Evolutionary conservation across 2,888 invertebrate species (phyloP), one percentile per base, ranked within the genome.

Genomic region (Cataglyphis cursor): DNA sequence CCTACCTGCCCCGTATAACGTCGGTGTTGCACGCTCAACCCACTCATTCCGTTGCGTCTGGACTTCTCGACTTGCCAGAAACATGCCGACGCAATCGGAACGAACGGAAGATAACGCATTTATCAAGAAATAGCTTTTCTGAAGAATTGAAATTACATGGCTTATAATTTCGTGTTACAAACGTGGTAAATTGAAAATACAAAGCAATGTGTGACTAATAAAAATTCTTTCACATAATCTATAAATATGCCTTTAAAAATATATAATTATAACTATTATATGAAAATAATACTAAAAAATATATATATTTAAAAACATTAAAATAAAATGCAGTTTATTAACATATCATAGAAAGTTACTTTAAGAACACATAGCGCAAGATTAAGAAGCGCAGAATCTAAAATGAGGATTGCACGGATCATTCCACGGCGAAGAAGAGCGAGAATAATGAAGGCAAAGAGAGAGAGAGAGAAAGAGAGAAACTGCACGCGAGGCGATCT

Each of bases 1-100:
- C 78, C 82, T 85, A 90, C 87, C 89, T 89, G 85, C 82, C 82
- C 82, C 54, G 38, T 65, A 35, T 35, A 78, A 82, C 62, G 65
- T 61, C 84, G 64, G 35, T 61, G 81, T 59, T 68, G 80, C 64
- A 76, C 68, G 86, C 76, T 86, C 85, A 84, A 87, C 83, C 87
- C 89, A 83, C 87, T 87, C 86, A 28, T 73, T 64, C 75, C 57
- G 68, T 70, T 64, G 75, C 75, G 74, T 81, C 81, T 74, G 62
- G 62, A 51, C 72, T 74, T 57, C 70, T 86, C 44, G 66, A 57
- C 74, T 72, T 31, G 74, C 61, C 83, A 80, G 78, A 61, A 84
- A 78, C 66, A 75, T 61, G 48, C 76, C 51, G 78, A 57, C 59
- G 70, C 68, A 70, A 80, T 61, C 57, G 35, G n/a, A 80, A 70